Base-by-base conservation (phyloP, 2,888 invertebrate species). In the Drosophila aldrichi region DNA sequence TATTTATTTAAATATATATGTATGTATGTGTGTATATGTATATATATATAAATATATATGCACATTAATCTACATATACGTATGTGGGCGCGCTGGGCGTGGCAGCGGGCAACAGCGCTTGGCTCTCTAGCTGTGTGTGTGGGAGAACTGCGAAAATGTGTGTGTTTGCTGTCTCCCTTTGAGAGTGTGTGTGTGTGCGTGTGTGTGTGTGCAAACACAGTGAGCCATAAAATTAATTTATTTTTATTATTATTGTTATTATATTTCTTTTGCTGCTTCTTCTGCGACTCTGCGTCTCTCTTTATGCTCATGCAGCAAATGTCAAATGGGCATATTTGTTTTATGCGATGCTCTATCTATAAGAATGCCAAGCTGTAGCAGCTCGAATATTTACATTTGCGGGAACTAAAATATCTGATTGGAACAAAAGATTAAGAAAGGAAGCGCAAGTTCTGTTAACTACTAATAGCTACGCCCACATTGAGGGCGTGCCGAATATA, bases 211-310 rank as follows among this genome's bases (percentile, higher is more conserved):
- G 65, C 70, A 74, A 69, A 63, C 74, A 74, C 66, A 68, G 68
- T 66, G 70, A 58, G 65, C 56, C 86, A 88, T 91, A 81, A 91
- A 89, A 90, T 89, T 90, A 90, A 91, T 91, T 91, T 91, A 91
- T 89, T 89, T 91, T 91, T 90, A 91, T 90, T 91, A 83, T 90
- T 90, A 80, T 83, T 88, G 81, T 88, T 88, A 81, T 88, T 82
- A 74, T 86, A 66, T 77, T 71, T 70, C 78, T 55, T 73, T 58
- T 65, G 78, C 58, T 49, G 59, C 40, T 70, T 59, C 77, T 77
- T 72, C 38, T 54, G 68, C 69, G 67, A 64, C 40, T 55, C 70
- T 70, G 56, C 69, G 49, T 71, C 63, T 62, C 69, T 71, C 69
- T 71, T 55, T 69, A 14, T 49, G 49, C 49, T 14, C 32, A 20